Conservation (phyloP, 2,113 vertebrate genomes). For the Uropsilus gracilis region DNA sequence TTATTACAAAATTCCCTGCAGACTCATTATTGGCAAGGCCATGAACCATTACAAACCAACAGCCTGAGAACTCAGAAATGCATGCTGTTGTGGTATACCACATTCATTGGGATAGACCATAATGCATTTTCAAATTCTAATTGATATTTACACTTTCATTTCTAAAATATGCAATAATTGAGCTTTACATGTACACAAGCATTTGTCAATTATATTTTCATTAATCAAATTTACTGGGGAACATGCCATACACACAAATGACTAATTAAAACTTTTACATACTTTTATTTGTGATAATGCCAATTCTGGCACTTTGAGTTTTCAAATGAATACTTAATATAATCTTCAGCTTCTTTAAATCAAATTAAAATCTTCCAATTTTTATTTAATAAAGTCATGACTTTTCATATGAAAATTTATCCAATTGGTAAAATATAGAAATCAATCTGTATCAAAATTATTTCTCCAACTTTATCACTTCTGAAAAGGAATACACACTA, state of each 20-base stretch:
- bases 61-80: slow-evolving; percentile 40
- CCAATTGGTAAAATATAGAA: background rate
- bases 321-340: background rate
- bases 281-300: background rate
- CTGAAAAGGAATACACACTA: background rate
- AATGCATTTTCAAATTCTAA: slow-evolving; percentile 51
- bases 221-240: background rate
- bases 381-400: background rate
- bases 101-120: slow-evolving; percentile 48
- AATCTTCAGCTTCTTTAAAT: background rate
- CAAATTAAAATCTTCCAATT: background rate
- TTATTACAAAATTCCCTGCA: slow-evolving; percentile 73
- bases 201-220: slow-evolving; percentile 35
- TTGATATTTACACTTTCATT: slow-evolving; percentile 36
- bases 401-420: background rate
- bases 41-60: slow-evolving; percentile 72
- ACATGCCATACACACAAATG: background rate
- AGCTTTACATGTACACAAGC: background rate
- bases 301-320: background rate
- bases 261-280: background rate
- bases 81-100: slow-evolving; percentile 15
- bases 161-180: background rate
- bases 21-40: slow-evolving; percentile 81
- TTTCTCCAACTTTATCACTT: background rate
- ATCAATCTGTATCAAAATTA: background rate